Evolutionary conservation across 1,140 invertebrate genomes (phyloP), one percentile per base, ranked within the genome.

Genomic region (Periplaneta americana): DNA sequence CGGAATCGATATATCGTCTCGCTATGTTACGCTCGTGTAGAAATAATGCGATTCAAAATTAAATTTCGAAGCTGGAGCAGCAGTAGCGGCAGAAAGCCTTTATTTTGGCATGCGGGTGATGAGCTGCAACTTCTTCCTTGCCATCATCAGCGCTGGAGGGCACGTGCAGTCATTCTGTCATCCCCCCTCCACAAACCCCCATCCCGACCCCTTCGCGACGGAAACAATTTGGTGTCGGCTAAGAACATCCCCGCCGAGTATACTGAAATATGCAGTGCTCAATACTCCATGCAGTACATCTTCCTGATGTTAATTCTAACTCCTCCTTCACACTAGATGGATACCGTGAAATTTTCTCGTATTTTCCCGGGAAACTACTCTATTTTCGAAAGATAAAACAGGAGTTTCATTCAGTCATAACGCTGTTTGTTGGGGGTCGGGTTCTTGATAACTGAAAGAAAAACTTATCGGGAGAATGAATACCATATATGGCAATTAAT

Each of bases 41-140:
- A 78, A 78, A 78, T 78, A 78, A 78, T 78, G 77, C 77, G 77
- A 78, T 36, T 78, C 77, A 48, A 78, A 78, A 78, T 78, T 78
- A 78, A 78, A 78, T 78, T 78, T 78, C 77, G 35, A 78, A 78
- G 77, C 77, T 31, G 77, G 34, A 39, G 48, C 22, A 66, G 48
- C 48, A 66, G 48, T n/a, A n/a, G n/a, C n/a, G n/a, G n/a, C n/a
- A n/a, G n/a, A n/a, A 66, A 66, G 48, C 48, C 48, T 28, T 66
- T 66, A 66, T 66, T 66, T 66, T 66, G 48, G 48, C 48, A 66
- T 66, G 48, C 48, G 48, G 28, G 48, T 66, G 48, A 66, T 66
- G 48, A 66, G 48, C 6, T n/a, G n/a, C 28, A n/a, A 6, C 48
- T n/a, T n/a, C 22, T 28, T 66, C 11, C 48, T 6, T 66, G 48